Conservation (phyloP, 2,797 vertebrate genomes). For the Anisognathus igniventris region DNA sequence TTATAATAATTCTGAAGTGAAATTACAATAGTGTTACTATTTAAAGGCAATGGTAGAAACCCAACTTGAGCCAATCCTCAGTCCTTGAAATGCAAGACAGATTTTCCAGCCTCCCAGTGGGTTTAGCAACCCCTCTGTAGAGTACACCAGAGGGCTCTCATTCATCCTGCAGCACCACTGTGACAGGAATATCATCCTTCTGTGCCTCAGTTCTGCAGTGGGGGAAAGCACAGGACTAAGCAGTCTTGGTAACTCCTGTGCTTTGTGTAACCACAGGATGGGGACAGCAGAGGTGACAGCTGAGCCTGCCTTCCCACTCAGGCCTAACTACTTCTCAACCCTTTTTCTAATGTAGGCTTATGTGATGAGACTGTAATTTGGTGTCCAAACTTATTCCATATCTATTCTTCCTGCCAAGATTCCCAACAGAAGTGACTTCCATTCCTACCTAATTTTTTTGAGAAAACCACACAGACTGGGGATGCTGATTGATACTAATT, state of each 20-base stretch:
- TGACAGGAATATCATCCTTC: background rate
- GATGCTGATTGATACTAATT: background rate
- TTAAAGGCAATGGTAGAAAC: background rate
- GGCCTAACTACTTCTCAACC: background rate
- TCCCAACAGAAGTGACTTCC: background rate
- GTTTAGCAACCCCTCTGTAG: background rate
- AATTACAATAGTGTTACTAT: background rate
- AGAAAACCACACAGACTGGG: background rate
- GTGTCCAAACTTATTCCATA: background rate
- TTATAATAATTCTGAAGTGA: background rate
- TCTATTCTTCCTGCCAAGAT: background rate
- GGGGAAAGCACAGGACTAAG: background rate
- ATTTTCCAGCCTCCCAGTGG: background rate
- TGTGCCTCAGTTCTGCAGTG: background rate
- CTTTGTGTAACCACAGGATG: background rate
- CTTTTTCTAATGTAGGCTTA: background rate
- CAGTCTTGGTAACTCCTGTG: background rate
- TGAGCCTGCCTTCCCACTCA: background rate
- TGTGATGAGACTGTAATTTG: accelerated
- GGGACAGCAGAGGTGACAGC: background rate
- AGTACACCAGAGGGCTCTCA: background rate
- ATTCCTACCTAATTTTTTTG: background rate
- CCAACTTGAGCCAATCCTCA: background rate
- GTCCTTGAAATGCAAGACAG: background rate
- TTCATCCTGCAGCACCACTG: background rate